Evolutionary conservation across 1,140 invertebrate genomes (phyloP).

Genomic region (Penaeus indicus): DNA sequence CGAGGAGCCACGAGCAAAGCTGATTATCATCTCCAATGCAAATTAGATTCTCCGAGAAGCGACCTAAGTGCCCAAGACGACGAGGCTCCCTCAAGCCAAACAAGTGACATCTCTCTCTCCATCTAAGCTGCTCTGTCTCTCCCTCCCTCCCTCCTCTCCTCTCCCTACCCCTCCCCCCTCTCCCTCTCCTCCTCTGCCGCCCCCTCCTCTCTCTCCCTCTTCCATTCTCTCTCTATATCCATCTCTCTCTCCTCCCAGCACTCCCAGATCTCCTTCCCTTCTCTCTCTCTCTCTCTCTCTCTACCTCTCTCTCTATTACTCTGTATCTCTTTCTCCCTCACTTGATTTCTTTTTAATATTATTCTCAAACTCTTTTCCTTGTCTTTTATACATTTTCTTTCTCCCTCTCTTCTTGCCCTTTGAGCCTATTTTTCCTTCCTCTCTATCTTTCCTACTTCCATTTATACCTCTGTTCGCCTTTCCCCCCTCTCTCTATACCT

Average conservation of each 20-base stretch:
- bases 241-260: too few species aligned
- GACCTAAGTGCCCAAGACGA: slow-evolving; percentile 60
- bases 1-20: slow-evolving; percentile 46
- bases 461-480: too few species aligned
- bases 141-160: neutral
- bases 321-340: neutral
- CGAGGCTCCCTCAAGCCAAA: slow-evolving; percentile 45
- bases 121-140: slow-evolving; percentile 29
- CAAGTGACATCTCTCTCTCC: slow-evolving; percentile 47
- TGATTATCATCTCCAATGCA: slow-evolving; percentile 63
- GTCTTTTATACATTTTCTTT: neutral
- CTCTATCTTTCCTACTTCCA: too few species aligned
- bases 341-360: neutral
- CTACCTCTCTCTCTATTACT: neutral
- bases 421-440: too few species aligned
- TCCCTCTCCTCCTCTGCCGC: neutral
- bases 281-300: too few species aligned
- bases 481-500: neutral
- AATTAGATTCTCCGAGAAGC: slow-evolving; percentile 62
- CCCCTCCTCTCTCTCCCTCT: neutral
- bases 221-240: too few species aligned
- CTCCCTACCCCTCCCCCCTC: neutral
- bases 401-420: too few species aligned
- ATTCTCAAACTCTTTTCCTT: slow-evolving; percentile 20
- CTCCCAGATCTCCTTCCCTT: too few species aligned